Conservation (phyloP, 2,113 vertebrate species). For the Dasyornis broadbenti region DNA sequence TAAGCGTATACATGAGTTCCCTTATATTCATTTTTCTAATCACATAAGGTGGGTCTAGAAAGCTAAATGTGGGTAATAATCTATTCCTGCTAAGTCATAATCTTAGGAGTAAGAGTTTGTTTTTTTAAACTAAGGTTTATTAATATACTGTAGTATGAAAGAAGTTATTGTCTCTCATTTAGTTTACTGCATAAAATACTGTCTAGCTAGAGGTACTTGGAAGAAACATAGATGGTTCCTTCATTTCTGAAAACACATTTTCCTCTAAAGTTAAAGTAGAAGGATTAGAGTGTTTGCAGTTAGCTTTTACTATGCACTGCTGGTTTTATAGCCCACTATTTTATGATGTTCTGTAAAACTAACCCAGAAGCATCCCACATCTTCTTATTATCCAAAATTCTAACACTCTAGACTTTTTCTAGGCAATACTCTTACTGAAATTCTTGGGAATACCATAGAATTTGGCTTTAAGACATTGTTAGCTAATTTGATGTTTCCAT, state of each 20-base stretch:
- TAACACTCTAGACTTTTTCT: background rate
- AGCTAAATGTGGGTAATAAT: background rate
- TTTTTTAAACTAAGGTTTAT: background rate
- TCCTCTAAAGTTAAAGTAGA: background rate
- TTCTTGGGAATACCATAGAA: background rate
- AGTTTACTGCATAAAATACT: background rate
- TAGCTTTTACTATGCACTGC: background rate
- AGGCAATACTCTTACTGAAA: background rate
- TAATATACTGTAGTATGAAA: background rate
- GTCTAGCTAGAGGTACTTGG: background rate
- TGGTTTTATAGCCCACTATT: background rate
- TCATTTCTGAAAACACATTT: background rate
- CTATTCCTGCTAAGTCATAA: background rate
- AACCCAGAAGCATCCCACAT: background rate
- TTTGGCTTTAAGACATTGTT: background rate
- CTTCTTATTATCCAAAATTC: background rate
- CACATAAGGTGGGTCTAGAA: background rate
- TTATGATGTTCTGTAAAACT: background rate
- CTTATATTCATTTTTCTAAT: background rate
- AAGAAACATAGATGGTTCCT: background rate
- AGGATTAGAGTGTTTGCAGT: background rate
- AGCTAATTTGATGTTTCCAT: background rate
- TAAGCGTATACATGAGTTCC: rapidly evolving
- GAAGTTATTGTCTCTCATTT: background rate
- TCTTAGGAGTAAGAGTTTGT: background rate